Base-by-base conservation (phyloP, 2,113 vertebrate species). In the Polyodon spathula region DNA sequence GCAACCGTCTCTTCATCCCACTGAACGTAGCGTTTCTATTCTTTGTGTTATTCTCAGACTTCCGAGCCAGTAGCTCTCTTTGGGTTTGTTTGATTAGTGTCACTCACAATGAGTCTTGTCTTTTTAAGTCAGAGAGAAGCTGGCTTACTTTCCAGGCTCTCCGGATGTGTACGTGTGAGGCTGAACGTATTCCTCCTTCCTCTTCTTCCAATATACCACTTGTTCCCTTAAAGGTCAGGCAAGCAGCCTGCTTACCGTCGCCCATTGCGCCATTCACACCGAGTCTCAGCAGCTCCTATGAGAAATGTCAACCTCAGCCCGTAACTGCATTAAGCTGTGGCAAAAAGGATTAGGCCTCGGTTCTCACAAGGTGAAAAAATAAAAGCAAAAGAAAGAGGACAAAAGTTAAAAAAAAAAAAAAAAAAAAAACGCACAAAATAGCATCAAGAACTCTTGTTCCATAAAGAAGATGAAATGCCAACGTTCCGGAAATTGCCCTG, bases 211-310 rank as follows among this genome's bases (percentile, higher is more conserved):
- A 54, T 6, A 6, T 10, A 6, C 4, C 46, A 8, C 46, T 50
- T 50, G 53, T 54, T 54, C 37, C 6, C 16, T 54, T 54, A 54
- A 54, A 54, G 53, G 53, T 54, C 53, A 54, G 27, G 53, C 46
- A 10, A 50, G 53, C 4, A 17, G 27, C 43, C 43, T 44, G 53
- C 11, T 54, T 17, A 27, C 53, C 7, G 27, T 17, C 37, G 16
- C 16, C 53, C 53, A 54, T 4, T 8, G 53, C 16, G 6, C 15
- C 5, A 27, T 27, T 27, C 53, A 7, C 37, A 11, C 53, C 10
- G 46, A 12, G 10, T 10, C 46, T 6, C n/a, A 10, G n/a, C 53
- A 54, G 27, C 6, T 7, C 16, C 5, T 15, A 8, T 54, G 53
- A 27, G 53, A 54, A 54, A 54, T 16, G 53, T 27, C 53, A 54